Conservation (phyloP, 2,113 vertebrate genomes). For the Podiceps cristatus region DNA sequence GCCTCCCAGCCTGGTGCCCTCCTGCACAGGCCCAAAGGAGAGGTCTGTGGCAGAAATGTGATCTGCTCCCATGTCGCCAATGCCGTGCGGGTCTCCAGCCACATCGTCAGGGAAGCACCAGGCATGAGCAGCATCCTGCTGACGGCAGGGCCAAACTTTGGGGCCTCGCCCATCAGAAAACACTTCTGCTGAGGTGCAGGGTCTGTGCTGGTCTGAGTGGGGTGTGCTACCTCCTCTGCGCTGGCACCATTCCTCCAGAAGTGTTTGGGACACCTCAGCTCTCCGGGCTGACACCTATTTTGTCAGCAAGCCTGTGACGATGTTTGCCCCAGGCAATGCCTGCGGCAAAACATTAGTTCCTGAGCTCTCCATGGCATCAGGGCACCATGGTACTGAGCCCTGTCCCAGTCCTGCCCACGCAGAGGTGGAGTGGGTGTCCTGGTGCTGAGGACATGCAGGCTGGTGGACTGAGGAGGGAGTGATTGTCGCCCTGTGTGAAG, state of each 20-base stretch:
- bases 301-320: neutral
- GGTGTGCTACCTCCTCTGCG: too few species aligned
- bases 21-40: fast-evolving
- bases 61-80: neutral
- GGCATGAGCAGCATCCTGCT: neutral
- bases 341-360: neutral
- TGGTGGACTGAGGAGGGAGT: neutral
- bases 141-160: neutral
- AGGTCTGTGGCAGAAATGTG: fast-evolving
- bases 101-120: neutral
- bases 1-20: fast-evolving
- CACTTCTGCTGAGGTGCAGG: fast-evolving
- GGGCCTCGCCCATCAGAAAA: neutral
- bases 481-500: fast-evolving
- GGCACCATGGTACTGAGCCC: fast-evolving
- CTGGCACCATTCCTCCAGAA: neutral
- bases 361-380: neutral
- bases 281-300: neutral
- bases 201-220: fast-evolving
- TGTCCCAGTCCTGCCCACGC: neutral
- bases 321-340: neutral
- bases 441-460: fast-evolving
- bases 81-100: fast-evolving
- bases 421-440: neutral
- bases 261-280: neutral